Conservation (phyloP, 2,113 vertebrate genomes). For the Origma solitaria region DNA sequence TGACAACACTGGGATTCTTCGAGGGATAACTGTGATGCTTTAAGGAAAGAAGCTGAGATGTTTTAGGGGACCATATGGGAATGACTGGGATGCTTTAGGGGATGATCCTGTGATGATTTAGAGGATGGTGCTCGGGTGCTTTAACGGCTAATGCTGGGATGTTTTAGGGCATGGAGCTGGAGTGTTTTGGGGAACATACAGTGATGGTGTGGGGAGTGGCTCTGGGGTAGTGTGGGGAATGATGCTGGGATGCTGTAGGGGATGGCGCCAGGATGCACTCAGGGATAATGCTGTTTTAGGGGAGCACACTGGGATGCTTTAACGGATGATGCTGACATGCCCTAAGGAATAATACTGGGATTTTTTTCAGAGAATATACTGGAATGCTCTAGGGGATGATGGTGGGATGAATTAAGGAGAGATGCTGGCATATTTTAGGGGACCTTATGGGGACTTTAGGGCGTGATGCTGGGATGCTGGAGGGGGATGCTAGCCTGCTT, state of each 20-base stretch:
- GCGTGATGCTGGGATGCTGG: neutral
- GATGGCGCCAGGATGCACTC: too few relatives aligned
- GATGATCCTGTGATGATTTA: neutral
- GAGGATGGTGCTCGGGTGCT: accelerated
- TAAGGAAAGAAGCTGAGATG: neutral
- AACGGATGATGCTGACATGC: neutral
- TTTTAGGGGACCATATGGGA: neutral
- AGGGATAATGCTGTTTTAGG: neutral
- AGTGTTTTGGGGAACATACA: neutral
- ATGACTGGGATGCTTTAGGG: neutral
- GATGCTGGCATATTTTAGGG: neutral
- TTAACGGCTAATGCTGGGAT: neutral
- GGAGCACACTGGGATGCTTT: neutral
- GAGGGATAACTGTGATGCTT: neutral
- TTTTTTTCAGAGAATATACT: neutral
- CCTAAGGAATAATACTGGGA: neutral
- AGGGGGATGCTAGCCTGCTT: neutral
- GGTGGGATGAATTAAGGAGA: neutral
- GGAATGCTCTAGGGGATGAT: neutral
- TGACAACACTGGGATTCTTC: neutral
- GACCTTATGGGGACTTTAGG: neutral
- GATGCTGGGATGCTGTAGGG: accelerated
- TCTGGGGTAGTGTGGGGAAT: accelerated
- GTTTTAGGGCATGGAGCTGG: neutral
- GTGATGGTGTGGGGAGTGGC: neutral